phyloP scores from a whole-genome alignment of 1,140 invertebrate species.

The Polypedilum pembai region DNA sequence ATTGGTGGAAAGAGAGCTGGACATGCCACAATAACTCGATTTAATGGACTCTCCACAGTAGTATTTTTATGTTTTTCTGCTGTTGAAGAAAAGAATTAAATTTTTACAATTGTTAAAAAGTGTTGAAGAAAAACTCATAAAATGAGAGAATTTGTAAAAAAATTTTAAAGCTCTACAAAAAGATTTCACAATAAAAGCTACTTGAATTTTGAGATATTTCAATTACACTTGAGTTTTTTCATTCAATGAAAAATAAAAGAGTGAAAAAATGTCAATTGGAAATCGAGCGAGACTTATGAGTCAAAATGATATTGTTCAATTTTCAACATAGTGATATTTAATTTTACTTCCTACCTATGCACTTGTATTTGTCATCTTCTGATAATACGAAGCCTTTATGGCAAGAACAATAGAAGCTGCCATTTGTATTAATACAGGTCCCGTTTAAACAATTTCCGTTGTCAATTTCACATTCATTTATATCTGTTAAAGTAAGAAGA shows the following conservation, averaged over 20 bases:
- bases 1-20: slow-evolving; percentile 41
- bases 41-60: slow-evolving; percentile 29
- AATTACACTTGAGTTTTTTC: background rate
- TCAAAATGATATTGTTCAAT: background rate
- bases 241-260: background rate
- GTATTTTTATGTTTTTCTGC: background rate
- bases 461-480: slow-evolving; percentile 54
- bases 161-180: background rate
- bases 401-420: slow-evolving; percentile 53
- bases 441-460: slow-evolving; percentile 55
- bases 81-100: background rate
- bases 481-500: slow-evolving; percentile 44
- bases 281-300: background rate
- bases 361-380: slow-evolving; percentile 40
- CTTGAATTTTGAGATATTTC: background rate
- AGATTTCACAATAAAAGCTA: background rate
- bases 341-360: slow-evolving; percentile 40
- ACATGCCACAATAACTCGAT: slow-evolving; percentile 36
- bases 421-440: slow-evolving; percentile 58
- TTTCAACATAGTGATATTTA: too few relatives aligned
- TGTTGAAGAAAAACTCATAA: background rate
- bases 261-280: background rate
- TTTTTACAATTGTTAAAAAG: background rate
- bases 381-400: slow-evolving; percentile 35
- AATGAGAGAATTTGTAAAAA: too few relatives aligned